Percentiles rank a stretch among this genome's conserved stretches.
These are phyloP conservation scores for Hirtodrosophila alboralis DNA, from an alignment of 2,888 invertebrate genomes.

Conservation along the genomic window DNA sequence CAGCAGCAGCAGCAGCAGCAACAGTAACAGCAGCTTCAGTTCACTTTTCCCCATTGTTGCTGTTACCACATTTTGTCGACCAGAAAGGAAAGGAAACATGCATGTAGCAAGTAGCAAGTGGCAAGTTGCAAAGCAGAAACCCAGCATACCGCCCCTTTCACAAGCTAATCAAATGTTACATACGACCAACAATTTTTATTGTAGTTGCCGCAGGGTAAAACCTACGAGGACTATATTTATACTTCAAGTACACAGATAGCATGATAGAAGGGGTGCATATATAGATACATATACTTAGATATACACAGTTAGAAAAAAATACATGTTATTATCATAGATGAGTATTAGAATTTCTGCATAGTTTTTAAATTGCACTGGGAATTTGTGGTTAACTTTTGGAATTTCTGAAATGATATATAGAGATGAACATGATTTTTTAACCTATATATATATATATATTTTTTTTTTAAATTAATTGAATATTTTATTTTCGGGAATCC, in stretches of 20 bases:
- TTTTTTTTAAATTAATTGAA: too few relatives aligned
- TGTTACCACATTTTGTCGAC: slow-evolving; percentile 17
- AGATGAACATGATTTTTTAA: too few relatives aligned
- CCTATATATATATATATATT: too few relatives aligned
- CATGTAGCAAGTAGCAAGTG: background rate
- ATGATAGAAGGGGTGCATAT: slow-evolving; percentile 3
- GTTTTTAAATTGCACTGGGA: too few relatives aligned
- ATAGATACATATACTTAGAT: slow-evolving; percentile 13
- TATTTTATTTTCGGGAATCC: too few relatives aligned
- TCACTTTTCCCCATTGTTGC: slow-evolving; percentile 35
- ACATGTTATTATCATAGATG: too few relatives aligned
- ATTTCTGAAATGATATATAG: too few relatives aligned
- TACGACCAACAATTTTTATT: slow-evolving; percentile 70
- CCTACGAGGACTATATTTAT: slow-evolving; percentile 55
- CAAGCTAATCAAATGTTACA: slow-evolving; percentile 76
- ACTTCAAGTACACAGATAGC: slow-evolving; percentile 11
- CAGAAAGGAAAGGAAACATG: slow-evolving; percentile 12
- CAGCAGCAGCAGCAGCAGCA: too few relatives aligned
- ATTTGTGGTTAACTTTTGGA: too few relatives aligned
- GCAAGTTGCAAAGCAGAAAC: background rate
- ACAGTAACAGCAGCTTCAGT: too few relatives aligned
- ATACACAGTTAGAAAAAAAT: slow-evolving; percentile 22
- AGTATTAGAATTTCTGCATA: too few relatives aligned
- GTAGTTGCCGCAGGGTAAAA: slow-evolving; percentile 64
- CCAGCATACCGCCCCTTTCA: slow-evolving; percentile 30